A percentile compares a stretch with the other conserved stretches of the same genome.
phyloP scores from a whole-genome alignment of 2,888 invertebrate species.

The Beris morrisii region DNA sequence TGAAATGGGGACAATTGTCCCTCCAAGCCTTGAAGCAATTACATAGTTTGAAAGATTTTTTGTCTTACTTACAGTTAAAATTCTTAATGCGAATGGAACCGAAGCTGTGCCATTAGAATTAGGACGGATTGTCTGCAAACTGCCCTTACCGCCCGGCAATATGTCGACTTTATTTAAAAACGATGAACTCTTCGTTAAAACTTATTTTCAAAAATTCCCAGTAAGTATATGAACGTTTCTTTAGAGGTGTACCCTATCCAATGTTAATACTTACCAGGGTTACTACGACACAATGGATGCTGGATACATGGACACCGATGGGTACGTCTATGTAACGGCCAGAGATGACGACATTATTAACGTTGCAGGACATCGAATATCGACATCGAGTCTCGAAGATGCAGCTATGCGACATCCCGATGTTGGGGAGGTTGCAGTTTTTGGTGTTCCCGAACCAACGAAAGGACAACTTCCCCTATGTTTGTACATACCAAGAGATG shows the following conservation, averaged over 20 bases:
- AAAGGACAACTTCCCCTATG: constrained; percentile 92
- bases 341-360: constrained; percentile 92
- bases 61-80: constrained; percentile 60
- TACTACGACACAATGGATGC: constrained; percentile 91
- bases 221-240: constrained; percentile 60
- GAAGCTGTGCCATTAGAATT: constrained; percentile 72
- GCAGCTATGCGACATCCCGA: constrained; percentile 84
- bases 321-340: constrained; percentile 86
- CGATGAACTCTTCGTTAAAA: constrained; percentile 75
- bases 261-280: constrained; percentile 44
- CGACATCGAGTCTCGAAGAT: constrained; percentile 88
- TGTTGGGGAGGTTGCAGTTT: constrained; percentile 83
- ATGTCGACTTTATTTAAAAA: constrained; percentile 81
- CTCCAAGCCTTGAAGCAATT: no score
- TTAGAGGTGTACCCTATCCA: neutral
- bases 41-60: constrained; percentile 70
- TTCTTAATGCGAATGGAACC: constrained; percentile 69
- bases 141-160: constrained; percentile 88
- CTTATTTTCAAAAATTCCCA: constrained; percentile 80
- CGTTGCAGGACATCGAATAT: constrained; percentile 89
- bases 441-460: constrained; percentile 85
- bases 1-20: no score
- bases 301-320: constrained; percentile 80
- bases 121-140: constrained; percentile 79
- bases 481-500: constrained; percentile 73